Evolutionary conservation across 2,888 invertebrate species (phyloP), one percentile per base, ranked within the genome.

Genomic region (Synanthedon andrenaeformis): DNA sequence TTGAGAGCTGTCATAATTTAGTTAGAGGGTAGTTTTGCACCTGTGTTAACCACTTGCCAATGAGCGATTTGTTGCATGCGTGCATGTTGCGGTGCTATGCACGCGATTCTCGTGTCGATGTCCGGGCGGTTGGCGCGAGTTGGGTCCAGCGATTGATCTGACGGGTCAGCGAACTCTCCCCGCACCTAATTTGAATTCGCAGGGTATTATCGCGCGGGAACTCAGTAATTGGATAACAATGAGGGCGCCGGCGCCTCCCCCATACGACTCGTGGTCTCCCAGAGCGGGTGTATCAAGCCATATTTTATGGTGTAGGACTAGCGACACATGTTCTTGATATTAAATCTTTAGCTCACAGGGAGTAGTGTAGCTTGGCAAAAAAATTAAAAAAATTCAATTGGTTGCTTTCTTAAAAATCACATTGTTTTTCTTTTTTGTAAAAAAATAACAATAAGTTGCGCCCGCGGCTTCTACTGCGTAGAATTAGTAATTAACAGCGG

Each of bases 171-270:
- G 85, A 81, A 79, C 78, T 82, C 83, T 81, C 85, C 84, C 80
- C 67, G 76, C 68, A 73, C 80, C 83, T 84, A 82, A 86, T 87
- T 86, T 84, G 81, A 85, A 86, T 86, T 85, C 83, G 84, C 86
- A 78, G 79, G 82, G 79, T 76, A 83, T 85, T 84, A 83, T 80
- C 83, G 79, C 78, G 79, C 82, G 80, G 83, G 83, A 80, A 77
- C 74, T 69, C 78, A 35, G 77, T 86, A 86, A 86, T 86, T 85
- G 85, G 87, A 85, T 87, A 85, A 87, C 85, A 84, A 86, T 84
- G 81, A 76, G 79, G 82, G 82, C 76, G 76, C 72, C 72, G 72
- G 75, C 80, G 76, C 81, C 81, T 73, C 81, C 82, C 81, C 69
- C 61, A 62, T 58, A 61, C 65, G 61, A 67, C 70, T 69, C 69